Percentiles rank a stretch among this genome's conserved stretches.
Evolutionary conservation across 2,113 vertebrate species (phyloP).

Genomic region (Mustela lutreola): DNA sequence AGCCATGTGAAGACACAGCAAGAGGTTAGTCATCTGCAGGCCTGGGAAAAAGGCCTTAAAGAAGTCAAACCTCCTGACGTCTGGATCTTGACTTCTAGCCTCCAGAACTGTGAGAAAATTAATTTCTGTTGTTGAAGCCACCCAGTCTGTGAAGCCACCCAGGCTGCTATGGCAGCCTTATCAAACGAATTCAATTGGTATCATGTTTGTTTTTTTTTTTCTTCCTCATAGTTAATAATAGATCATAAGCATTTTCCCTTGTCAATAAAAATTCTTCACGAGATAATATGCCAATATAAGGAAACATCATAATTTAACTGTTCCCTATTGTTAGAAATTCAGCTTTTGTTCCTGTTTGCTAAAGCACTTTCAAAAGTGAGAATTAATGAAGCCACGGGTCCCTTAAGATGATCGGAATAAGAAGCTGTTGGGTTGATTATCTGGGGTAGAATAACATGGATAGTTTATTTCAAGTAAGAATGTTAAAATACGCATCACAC

Average conservation of each 20-base stretch:
- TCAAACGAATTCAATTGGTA: not conserved
- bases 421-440: not conserved
- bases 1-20: not conserved
- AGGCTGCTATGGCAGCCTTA: not conserved
- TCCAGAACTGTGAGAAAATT: not conserved
- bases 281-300: not conserved
- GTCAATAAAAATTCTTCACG: not conserved
- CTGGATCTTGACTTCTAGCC: not conserved
- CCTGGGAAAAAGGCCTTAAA: not conserved
- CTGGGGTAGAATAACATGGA: not conserved
- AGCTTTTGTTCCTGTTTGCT: not conserved
- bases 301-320: not conserved
- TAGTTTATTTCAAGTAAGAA: not conserved
- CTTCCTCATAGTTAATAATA: not conserved
- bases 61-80: not conserved
- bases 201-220: not conserved
- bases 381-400: not conserved
- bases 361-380: constrained; percentile 33
- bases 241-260: not conserved
- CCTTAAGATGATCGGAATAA: constrained; percentile 24
- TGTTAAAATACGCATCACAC: not conserved
- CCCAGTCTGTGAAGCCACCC: not conserved
- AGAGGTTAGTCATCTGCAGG: no score
- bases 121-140: not conserved
- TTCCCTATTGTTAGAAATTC: not conserved